phyloP scores from a whole-genome alignment of 2,113 vertebrate species.

The Puma concolor region DNA sequence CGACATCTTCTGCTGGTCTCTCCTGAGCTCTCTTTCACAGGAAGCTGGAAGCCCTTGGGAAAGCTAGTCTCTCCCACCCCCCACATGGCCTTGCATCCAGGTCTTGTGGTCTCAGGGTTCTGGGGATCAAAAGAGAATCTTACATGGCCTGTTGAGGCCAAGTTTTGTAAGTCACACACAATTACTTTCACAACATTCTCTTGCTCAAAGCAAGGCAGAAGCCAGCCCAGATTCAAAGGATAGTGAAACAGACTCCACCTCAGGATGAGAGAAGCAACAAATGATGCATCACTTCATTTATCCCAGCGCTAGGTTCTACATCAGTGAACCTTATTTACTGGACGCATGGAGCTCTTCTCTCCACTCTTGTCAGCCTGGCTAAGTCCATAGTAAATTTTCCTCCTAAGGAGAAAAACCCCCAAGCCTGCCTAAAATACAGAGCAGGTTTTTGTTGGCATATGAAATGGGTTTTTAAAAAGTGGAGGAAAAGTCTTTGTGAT shows the following conservation, averaged over 20 bases:
- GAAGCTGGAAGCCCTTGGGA: neutral
- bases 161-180: neutral
- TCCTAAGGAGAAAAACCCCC: neutral
- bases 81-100: neutral
- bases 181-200: neutral
- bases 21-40: neutral
- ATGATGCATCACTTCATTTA: neutral
- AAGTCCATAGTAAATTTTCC: neutral
- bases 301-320: neutral
- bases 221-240: neutral
- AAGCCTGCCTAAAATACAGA: neutral
- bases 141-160: neutral
- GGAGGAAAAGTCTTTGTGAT: neutral
- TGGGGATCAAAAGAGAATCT: neutral
- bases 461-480: neutral
- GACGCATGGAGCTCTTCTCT: neutral
- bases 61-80: neutral
- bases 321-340: neutral
- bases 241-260: neutral
- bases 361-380: neutral
- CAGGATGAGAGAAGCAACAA: neutral
- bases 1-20: neutral
- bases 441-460: neutral
- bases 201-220: neutral
- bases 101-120: neutral